Percentiles rank a stretch among this genome's conserved stretches.
phyloP scores from a whole-genome alignment of 1,140 invertebrate species.

The Leptonema lineaticorne region DNA sequence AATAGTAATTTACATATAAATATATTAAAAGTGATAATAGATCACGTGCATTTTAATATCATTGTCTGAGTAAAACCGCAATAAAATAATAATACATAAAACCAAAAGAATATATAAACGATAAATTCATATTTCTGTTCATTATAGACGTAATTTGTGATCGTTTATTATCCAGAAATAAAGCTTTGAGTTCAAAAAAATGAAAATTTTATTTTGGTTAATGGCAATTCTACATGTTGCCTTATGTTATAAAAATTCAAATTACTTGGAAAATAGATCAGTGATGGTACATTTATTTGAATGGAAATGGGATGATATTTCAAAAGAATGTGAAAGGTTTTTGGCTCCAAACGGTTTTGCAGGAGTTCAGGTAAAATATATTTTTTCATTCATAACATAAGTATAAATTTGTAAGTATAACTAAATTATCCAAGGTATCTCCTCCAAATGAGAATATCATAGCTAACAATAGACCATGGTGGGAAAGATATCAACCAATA shows the following conservation, averaged over 20 bases:
- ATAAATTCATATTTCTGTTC: too few species aligned
- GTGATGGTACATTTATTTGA: slow-evolving; percentile 69
- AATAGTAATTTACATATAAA: too few species aligned
- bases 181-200: background rate
- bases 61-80: too few species aligned
- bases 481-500: slow-evolving; percentile 83
- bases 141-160: too few species aligned
- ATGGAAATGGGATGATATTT: slow-evolving; percentile 72
- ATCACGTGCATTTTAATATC: too few species aligned
- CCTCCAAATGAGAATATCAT: slow-evolving; percentile 20
- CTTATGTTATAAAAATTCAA: slow-evolving; percentile 44
- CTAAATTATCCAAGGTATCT: slow-evolving; percentile 17
- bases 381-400: background rate
- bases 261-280: slow-evolving; percentile 44
- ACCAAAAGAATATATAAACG: too few species aligned
- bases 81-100: too few species aligned
- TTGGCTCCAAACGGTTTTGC: slow-evolving; percentile 69
- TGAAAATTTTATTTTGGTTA: slow-evolving; percentile 20
- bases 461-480: slow-evolving; percentile 63
- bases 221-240: slow-evolving; percentile 17
- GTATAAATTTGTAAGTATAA: background rate
- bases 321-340: slow-evolving; percentile 70
- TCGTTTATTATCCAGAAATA: background rate
- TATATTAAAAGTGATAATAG: too few species aligned
- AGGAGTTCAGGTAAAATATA: slow-evolving; percentile 68